Percentiles rank a stretch among this genome's conserved stretches.
phyloP scores from a whole-genome alignment of 2,888 invertebrate species.

The Troilus luridus region DNA sequence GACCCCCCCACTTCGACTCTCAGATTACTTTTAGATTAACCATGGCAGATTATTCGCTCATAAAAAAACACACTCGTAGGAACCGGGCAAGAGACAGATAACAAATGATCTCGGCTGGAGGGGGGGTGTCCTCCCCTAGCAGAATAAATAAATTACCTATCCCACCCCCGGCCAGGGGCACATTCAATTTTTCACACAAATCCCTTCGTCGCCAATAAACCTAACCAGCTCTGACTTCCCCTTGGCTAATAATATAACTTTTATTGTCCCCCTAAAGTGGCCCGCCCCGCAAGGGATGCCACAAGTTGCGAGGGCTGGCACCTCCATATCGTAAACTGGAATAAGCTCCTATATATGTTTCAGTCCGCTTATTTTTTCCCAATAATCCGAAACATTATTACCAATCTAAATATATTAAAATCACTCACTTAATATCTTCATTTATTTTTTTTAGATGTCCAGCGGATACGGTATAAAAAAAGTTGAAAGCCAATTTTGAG shows the following conservation, averaged over 20 bases:
- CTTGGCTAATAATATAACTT: constrained; percentile 35
- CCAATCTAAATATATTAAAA: background rate
- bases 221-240: constrained; percentile 53
- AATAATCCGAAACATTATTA: background rate
- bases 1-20: background rate
- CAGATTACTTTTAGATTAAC: constrained; percentile 47
- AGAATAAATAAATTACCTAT: constrained; percentile 55
- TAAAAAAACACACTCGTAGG: constrained; percentile 11
- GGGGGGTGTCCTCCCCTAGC: constrained; percentile 7
- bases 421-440: background rate
- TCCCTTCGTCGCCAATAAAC: constrained; percentile 57
- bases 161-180: background rate
- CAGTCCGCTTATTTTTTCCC: background rate
- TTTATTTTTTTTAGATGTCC: too few species aligned
- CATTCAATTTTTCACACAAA: constrained; percentile 59
- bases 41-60: constrained; percentile 35
- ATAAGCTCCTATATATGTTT: background rate
- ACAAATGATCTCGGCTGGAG: background rate
- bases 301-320: background rate
- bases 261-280: constrained; percentile 40
- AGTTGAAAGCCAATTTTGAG: too few species aligned
- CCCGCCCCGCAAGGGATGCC: constrained; percentile 8
- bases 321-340: constrained; percentile 1
- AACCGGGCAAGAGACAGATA: background rate
- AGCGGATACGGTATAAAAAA: too few species aligned